These are phyloP conservation scores for Tribolium castaneum DNA, from an alignment of 1,140 invertebrate genomes.

Conservation along the genomic window DNA sequence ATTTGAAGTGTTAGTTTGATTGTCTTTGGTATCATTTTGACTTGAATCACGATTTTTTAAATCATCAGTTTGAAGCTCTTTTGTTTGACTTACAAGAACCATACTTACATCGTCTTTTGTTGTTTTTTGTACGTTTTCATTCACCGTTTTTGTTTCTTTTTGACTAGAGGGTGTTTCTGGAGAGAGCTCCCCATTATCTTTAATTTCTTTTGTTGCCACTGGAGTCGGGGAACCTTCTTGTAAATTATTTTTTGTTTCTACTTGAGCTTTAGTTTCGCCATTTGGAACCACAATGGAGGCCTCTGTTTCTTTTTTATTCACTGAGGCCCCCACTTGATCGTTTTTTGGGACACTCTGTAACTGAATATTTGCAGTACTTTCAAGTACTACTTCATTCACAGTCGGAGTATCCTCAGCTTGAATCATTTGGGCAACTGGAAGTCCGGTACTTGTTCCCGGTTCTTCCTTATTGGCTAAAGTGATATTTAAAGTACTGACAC, in stretches of 20 bases:
- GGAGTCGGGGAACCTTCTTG: no score
- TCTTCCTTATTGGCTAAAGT: constrained; percentile 8
- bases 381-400: constrained; percentile 21
- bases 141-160: neutral
- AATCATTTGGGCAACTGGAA: neutral
- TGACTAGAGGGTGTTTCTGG: neutral
- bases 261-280: neutral
- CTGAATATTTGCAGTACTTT: constrained; percentile 39
- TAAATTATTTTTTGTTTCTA: constrained; percentile 1
- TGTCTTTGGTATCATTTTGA: neutral
- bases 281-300: neutral
- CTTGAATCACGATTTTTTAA: neutral
- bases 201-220: neutral
- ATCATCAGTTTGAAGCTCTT: neutral
- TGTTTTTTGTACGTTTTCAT: constrained; percentile 20
- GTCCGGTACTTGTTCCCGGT: neutral
- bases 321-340: neutral
- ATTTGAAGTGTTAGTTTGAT: neutral
- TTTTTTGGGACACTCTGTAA: constrained; percentile 13
- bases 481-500: constrained; percentile 47
- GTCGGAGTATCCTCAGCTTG: neutral
- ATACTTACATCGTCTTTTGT: neutral
- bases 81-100: neutral
- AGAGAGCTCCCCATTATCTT: neutral
- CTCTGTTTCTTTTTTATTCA: neutral